Base-by-base conservation (phyloP, 2,888 invertebrate species). In the Ctena decussata region DNA sequence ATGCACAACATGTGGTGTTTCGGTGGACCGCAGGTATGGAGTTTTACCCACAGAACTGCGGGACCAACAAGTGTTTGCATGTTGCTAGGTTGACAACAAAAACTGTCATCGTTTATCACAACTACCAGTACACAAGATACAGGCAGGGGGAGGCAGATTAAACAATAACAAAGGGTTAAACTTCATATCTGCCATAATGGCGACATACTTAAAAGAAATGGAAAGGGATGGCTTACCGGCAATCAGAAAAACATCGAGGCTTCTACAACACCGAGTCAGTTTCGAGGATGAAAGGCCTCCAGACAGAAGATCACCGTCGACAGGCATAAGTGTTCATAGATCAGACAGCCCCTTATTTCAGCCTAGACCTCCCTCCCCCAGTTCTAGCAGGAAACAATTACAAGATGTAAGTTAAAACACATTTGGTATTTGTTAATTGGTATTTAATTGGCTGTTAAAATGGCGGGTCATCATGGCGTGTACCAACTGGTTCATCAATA, bases 281-380 rank as follows among this genome's bases (percentile, higher is more conserved):
- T 89, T 89, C 72, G 84, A 84, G 24, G 88, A 89, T 60, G 88
- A 85, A 1, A 41, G 75, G 0, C 80, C 80, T 65, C 85, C 87
- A 69, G 82, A 80, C 15, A 44, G 73, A 41, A 86, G 86, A 82
- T 89, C 83, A 75, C 77, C 86, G 39, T 69, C 86, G 72, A 76
- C 53, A 73, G 70, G 77, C 35, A 39, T 70, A 57, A 71, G 82
- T 41, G 46, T 75, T 24, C 73, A 80, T 35, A 24, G 72, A 77
- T 70, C 72, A 32, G 85, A 82, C 39, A 82, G 84, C 69, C 81
- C 87, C 30, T 32, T 86, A 32, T 81, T 89, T 75, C 85, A 90
- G 44, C 89, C 90, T 12, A 82, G 92, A 83, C 91, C 91, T 35
- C 90, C 90, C 21, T 92, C 91, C n/a, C 91, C 90, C 6, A 83